These are phyloP conservation scores for Morpho deidamia DNA, from an alignment of 2,888 invertebrate species.

Conservation along the genomic window DNA sequence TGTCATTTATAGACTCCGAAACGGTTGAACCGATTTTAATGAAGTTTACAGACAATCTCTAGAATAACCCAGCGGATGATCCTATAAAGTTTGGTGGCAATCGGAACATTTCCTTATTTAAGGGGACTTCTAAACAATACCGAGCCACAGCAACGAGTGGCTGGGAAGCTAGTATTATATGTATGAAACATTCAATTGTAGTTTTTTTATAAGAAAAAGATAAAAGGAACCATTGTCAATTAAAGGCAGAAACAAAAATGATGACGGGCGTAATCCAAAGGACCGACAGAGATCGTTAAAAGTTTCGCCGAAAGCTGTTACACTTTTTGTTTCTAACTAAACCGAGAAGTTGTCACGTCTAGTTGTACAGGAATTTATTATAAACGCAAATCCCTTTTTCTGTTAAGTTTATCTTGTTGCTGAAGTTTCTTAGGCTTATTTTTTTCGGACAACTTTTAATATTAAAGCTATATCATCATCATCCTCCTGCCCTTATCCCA, in stretches of 20 bases:
- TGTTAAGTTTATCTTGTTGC: slow-evolving; percentile 4
- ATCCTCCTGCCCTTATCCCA: too few relatives aligned
- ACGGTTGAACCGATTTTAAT: too few relatives aligned
- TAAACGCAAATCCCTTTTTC: slow-evolving; percentile 19
- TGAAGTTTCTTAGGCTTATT: slow-evolving; percentile 3
- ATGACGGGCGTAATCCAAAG: slow-evolving; percentile 21
- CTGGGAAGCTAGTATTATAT: too few relatives aligned
- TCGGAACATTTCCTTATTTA: too few relatives aligned
- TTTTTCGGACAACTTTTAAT: background rate
- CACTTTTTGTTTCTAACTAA: slow-evolving; percentile 44
- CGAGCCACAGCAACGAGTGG: too few relatives aligned
- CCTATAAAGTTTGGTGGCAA: too few relatives aligned
- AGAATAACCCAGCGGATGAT: too few relatives aligned
- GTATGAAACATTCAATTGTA: background rate
- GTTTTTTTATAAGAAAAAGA: slow-evolving; percentile 1
- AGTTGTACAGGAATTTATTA: slow-evolving; percentile 37
- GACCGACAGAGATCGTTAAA: slow-evolving; percentile 45
- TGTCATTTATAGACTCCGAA: too few relatives aligned
- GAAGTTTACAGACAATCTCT: too few relatives aligned
- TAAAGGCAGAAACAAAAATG: slow-evolving; percentile 22
- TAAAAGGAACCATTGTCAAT: slow-evolving; percentile 16
- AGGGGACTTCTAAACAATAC: too few relatives aligned
- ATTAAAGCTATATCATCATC: too few relatives aligned
- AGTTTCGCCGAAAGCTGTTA: slow-evolving; percentile 50
- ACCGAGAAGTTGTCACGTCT: slow-evolving; percentile 40